Percentiles rank a stretch among this genome's conserved stretches.
Conservation (phyloP, 2,797 vertebrate genomes). For the Huso huso region DNA sequence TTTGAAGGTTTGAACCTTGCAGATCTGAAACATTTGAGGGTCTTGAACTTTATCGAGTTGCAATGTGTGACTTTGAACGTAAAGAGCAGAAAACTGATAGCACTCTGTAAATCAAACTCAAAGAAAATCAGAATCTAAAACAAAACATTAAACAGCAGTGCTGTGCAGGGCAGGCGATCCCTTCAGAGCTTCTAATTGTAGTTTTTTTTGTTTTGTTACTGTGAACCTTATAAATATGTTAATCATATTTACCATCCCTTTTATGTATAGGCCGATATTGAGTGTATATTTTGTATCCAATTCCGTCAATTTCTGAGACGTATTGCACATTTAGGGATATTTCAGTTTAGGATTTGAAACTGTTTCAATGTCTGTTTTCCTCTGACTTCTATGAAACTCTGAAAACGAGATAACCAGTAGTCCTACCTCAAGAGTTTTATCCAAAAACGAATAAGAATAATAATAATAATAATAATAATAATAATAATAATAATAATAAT, state of each 20-base stretch:
- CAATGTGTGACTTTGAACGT: constrained; percentile 47
- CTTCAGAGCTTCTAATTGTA: no score
- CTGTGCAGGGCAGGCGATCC: constrained; percentile 23
- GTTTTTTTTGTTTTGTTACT: no score
- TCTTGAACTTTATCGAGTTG: constrained; percentile 53
- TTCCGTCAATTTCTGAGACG: no score
- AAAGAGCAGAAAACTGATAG: constrained; percentile 42
- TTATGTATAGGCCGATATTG: no score
- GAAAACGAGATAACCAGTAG: neutral
- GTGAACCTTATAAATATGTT: no score
- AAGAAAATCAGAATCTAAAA: constrained; percentile 31
- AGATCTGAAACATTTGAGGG: constrained; percentile 40
- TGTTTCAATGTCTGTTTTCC: no score
- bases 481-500: no score
- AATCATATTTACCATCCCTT: no score
- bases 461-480: no score
- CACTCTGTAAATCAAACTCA: constrained; percentile 42
- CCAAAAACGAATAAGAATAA: neutral
- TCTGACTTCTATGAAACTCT: neutral
- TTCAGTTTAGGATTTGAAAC: no score
- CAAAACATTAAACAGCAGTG: neutral
- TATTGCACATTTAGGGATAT: no score
- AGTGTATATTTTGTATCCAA: no score
- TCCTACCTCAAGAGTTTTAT: neutral
- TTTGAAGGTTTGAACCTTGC: constrained; percentile 31